These are phyloP conservation scores for Tachina grossa DNA, from an alignment of 2,888 invertebrate genomes.

Conservation along the genomic window DNA sequence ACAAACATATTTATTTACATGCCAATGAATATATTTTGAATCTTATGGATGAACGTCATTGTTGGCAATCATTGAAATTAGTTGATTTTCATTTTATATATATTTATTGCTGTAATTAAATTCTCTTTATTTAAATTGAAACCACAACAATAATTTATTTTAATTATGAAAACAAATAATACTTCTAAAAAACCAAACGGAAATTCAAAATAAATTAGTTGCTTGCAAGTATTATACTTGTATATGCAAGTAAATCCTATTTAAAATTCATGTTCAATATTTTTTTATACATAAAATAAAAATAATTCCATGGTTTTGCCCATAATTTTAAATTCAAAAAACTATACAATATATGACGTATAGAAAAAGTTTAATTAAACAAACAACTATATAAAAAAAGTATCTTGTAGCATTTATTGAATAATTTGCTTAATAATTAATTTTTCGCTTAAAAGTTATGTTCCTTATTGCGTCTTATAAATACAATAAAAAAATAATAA, in stretches of 20 bases:
- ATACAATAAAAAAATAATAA: neutral
- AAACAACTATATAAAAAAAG: too few relatives aligned
- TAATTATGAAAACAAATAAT: conserved; percentile 25
- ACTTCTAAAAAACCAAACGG: neutral
- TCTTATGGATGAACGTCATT: conserved; percentile 1
- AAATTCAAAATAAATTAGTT: conserved; percentile 14
- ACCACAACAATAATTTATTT: conserved; percentile 24
- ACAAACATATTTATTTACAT: conserved; percentile 5
- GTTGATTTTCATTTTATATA: neutral
- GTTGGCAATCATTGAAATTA: conserved; percentile 10
- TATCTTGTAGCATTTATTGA: neutral
- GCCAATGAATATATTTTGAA: neutral
- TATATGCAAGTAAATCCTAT: neutral
- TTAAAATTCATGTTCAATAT: conserved; percentile 5
- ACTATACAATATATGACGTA: conserved; percentile 22
- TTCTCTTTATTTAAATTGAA: conserved; percentile 34
- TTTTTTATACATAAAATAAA: too few relatives aligned
- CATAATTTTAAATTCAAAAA: neutral
- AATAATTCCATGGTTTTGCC: conserved; percentile 12
- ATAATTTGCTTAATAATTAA: conserved; percentile 1
- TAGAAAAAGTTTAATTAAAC: neutral
- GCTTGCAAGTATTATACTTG: neutral
- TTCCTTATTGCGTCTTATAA: conserved; percentile 15
- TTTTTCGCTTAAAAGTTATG: too few relatives aligned
- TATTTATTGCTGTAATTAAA: conserved; percentile 10